phyloP scores from a whole-genome alignment of 2,113 vertebrate species.

The Oryzias javanicus region DNA sequence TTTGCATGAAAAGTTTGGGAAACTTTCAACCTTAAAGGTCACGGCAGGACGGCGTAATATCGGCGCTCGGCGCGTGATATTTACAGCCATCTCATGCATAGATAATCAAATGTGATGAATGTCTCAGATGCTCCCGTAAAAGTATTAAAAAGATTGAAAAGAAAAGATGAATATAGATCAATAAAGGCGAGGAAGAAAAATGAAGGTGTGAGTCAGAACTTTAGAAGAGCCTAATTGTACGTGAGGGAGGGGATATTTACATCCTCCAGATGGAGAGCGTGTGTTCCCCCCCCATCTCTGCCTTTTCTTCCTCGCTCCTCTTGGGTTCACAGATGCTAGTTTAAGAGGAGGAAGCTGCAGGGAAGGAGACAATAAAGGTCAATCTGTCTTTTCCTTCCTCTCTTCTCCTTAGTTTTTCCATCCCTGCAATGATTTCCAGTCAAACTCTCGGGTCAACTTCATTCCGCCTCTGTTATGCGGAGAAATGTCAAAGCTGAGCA shows the following conservation, averaged over 20 bases:
- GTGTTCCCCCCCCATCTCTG: slow-evolving; percentile 8
- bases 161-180: slow-evolving; percentile 1
- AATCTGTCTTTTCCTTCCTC: slow-evolving; percentile 38
- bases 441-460: slow-evolving; percentile 38
- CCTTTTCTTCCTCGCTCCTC: slow-evolving; percentile 15
- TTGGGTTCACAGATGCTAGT: slow-evolving; percentile 40
- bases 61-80: slow-evolving; percentile 46
- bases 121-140: slow-evolving; percentile 4
- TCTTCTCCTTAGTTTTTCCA: slow-evolving; percentile 8
- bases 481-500: slow-evolving; percentile 15
- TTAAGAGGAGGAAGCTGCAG: slow-evolving; percentile 41
- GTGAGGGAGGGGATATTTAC: slow-evolving; percentile 24
- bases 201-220: slow-evolving; percentile 8
- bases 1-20: slow-evolving; percentile 7
- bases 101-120: slow-evolving; percentile 58
- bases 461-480: slow-evolving; percentile 26
- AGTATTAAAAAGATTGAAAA: background rate
- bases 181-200: slow-evolving; percentile 7
- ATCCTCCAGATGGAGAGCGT: slow-evolving; percentile 31
- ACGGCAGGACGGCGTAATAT: slow-evolving; percentile 31
- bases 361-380: slow-evolving; percentile 62
- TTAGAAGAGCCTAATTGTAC: slow-evolving; percentile 23
- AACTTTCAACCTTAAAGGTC: slow-evolving; percentile 59
- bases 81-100: slow-evolving; percentile 49
- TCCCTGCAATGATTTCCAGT: slow-evolving; percentile 57